A percentile compares a stretch with the other conserved stretches of the same genome.
These are phyloP conservation scores for Lasiommata megera DNA, from an alignment of 2,888 invertebrate genomes.

Conservation along the genomic window DNA sequence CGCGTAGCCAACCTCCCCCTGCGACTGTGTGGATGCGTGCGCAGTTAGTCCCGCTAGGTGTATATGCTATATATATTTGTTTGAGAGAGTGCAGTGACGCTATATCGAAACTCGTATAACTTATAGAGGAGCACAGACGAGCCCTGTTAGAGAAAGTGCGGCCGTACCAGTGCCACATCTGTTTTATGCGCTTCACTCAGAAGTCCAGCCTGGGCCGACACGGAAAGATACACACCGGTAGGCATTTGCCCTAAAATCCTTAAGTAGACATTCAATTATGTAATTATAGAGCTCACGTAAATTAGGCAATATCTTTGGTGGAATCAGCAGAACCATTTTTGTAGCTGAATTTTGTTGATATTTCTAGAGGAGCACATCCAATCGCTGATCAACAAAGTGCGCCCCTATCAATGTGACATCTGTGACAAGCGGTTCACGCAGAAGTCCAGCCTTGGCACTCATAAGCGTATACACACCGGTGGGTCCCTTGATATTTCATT, in stretches of 20 bases:
- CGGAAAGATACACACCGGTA: constrained; percentile 86
- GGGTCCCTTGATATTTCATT: constrained; percentile 79
- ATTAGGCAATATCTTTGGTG: constrained; percentile 63
- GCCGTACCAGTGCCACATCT: constrained; percentile 87
- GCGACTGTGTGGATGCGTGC: constrained; percentile 70
- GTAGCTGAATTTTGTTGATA: constrained; percentile 80
- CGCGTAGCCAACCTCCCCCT: constrained; percentile 72
- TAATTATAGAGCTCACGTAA: constrained; percentile 66
- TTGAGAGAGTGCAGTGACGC: constrained; percentile 67
- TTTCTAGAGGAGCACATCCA: constrained; percentile 83
- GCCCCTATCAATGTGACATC: constrained; percentile 86
- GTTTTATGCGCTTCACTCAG: constrained; percentile 87
- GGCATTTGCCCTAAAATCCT: constrained; percentile 80
- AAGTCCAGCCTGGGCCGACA: constrained; percentile 88
- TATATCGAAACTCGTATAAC: constrained; percentile 78
- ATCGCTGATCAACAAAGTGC: constrained; percentile 83
- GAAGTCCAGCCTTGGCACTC: constrained; percentile 91
- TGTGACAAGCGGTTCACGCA: constrained; percentile 91
- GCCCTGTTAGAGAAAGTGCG: constrained; percentile 83
- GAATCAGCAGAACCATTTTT: constrained; percentile 62
- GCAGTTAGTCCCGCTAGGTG: constrained; percentile 51
- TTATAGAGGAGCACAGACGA: constrained; percentile 83
- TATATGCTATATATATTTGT: constrained; percentile 48
- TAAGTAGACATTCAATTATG: constrained; percentile 71
- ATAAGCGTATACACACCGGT: constrained; percentile 89